Evolutionary conservation across 2,113 vertebrate species (phyloP).

Genomic region (Anoplopoma fimbria): DNA sequence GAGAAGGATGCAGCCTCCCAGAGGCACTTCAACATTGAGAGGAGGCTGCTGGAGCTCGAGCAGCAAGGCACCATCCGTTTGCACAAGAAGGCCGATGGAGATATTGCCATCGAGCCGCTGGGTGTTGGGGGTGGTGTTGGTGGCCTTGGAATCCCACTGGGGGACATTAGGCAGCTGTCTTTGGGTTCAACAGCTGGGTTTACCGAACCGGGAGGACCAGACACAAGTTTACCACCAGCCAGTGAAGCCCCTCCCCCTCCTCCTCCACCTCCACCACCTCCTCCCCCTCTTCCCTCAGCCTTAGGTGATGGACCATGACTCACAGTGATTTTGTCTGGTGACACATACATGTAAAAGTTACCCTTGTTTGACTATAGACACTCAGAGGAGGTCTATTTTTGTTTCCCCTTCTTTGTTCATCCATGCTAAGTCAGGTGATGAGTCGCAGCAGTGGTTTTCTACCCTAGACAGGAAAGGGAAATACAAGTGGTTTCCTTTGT

Average conservation of each 20-base stretch:
- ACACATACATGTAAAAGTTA: conserved; percentile 52
- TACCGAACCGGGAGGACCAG: conserved; percentile 59
- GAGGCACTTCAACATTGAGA: conserved; percentile 86
- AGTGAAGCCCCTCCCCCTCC: conserved; percentile 80
- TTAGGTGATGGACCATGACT: conserved; percentile 71
- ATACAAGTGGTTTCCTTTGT: conserved; percentile 73
- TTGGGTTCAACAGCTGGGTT: conserved; percentile 46
- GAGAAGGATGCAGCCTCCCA: conserved; percentile 96
- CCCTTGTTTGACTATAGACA: neutral
- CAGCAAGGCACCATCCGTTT: conserved; percentile 81
- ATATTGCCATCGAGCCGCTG: conserved; percentile 81
- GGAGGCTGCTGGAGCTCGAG: conserved; percentile 85
- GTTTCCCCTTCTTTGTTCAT: conserved; percentile 23
- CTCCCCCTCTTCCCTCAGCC: conserved; percentile 87
- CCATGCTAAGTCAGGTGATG: conserved; percentile 52
- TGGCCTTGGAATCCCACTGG: conserved; percentile 57
- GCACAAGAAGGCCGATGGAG: conserved; percentile 84
- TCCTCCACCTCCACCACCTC: conserved; percentile 87
- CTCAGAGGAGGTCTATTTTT: conserved; percentile 50
- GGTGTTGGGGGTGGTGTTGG: conserved; percentile 54
- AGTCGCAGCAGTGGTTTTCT: conserved; percentile 37
- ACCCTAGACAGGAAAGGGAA: conserved; percentile 79
- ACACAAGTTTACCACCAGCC: conserved; percentile 76
- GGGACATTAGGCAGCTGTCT: conserved; percentile 64
- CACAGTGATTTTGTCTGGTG: conserved; percentile 22